Conservation (phyloP, 2,888 invertebrate genomes). For the Drosophila subsilvestris region DNA sequence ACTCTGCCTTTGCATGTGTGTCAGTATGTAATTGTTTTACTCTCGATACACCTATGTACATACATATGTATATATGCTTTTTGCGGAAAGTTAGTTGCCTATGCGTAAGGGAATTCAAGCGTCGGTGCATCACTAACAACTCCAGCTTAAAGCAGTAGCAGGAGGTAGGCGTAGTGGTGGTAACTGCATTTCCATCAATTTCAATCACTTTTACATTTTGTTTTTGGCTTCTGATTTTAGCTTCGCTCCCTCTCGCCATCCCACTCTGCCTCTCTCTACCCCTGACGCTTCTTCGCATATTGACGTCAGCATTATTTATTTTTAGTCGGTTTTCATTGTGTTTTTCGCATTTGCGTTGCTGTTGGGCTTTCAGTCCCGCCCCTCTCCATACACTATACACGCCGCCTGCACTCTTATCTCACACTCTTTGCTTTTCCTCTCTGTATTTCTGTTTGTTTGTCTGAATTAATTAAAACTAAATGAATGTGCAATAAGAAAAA, state of each 20-base stretch:
- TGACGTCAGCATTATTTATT: slow-evolving; percentile 75
- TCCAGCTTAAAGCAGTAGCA: slow-evolving; percentile 14
- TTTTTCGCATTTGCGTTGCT: slow-evolving; percentile 52
- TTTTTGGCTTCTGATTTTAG: slow-evolving; percentile 48
- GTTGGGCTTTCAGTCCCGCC: slow-evolving; percentile 19
- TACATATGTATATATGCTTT: not conserved
- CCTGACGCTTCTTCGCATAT: slow-evolving; percentile 54
- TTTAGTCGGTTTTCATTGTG: slow-evolving; percentile 53
- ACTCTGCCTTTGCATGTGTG: not conserved
- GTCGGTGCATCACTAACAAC: not conserved
- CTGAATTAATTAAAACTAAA: slow-evolving; percentile 73
- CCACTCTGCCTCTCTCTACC: slow-evolving; percentile 21
- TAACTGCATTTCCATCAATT: slow-evolving; percentile 74
- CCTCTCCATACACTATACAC: not conserved
- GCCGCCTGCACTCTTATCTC: not conserved
- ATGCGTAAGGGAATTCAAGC: slow-evolving; percentile 21
- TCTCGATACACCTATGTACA: no score
- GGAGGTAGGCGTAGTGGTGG: slow-evolving; percentile 34
- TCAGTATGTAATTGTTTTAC: no score
- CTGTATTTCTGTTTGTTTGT: slow-evolving; percentile 47
- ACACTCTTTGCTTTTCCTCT: not conserved
- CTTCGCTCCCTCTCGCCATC: slow-evolving; percentile 8
- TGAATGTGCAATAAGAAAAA: slow-evolving; percentile 58
- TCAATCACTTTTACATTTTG: slow-evolving; percentile 62
- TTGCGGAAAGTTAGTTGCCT: slow-evolving; percentile 11